These are phyloP conservation scores for Suillia variegata DNA, from an alignment of 2,888 invertebrate species.

Conservation along the genomic window DNA sequence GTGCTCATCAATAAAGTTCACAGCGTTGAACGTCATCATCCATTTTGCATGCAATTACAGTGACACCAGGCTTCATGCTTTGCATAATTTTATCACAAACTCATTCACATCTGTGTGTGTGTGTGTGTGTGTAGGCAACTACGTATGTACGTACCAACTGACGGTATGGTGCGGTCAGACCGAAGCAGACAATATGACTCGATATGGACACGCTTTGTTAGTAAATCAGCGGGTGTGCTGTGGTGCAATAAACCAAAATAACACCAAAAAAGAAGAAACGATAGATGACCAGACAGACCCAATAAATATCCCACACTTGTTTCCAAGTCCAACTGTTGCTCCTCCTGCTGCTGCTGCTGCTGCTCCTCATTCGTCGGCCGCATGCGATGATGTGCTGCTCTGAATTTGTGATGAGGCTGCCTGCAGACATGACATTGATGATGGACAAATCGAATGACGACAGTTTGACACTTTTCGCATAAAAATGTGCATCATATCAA, in stretches of 20 bases:
- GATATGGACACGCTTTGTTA: background rate
- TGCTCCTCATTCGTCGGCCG: too few relatives aligned
- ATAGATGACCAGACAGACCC: background rate
- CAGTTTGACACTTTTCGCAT: background rate
- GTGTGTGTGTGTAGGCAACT: slow-evolving; percentile 17
- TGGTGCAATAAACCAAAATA: background rate
- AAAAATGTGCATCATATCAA: too few relatives aligned
- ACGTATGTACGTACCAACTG: slow-evolving; percentile 21
- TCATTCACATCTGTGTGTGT: background rate
- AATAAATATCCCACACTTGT: background rate
- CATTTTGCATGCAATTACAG: background rate
- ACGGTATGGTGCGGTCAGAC: slow-evolving; percentile 22
- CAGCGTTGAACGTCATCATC: background rate
- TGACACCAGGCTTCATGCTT: background rate
- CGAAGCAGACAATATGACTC: background rate
- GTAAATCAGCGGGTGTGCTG: background rate
- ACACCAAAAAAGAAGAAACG: background rate
- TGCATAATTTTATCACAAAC: background rate
- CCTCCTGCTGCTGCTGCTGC: background rate
- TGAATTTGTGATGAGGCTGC: background rate
- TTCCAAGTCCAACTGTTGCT: slow-evolving; percentile 2
- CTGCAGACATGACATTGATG: slow-evolving; percentile 2
- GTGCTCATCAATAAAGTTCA: too few relatives aligned
- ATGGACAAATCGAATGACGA: slow-evolving; percentile 1
- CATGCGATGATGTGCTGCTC: background rate